These are phyloP conservation scores for Picus viridis DNA, from an alignment of 2,797 vertebrate species.

Conservation along the genomic window DNA sequence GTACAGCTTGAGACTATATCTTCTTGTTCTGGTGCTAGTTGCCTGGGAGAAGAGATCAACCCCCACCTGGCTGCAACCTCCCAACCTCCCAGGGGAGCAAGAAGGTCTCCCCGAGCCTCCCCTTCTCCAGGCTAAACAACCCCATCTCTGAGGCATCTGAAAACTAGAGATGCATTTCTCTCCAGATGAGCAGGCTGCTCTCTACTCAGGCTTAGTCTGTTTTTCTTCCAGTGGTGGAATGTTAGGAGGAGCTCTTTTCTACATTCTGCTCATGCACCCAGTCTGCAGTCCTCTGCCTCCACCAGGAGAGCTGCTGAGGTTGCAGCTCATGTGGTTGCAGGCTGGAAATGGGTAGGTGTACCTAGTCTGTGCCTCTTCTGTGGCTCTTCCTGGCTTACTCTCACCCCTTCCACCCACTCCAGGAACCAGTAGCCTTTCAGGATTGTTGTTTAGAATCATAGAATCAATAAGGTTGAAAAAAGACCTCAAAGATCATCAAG, in stretches of 20 bases:
- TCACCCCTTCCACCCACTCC: background rate
- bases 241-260: background rate
- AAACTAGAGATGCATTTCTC: background rate
- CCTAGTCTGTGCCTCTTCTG: accelerated
- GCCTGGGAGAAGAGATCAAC: no score
- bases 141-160: background rate
- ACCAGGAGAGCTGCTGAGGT: background rate
- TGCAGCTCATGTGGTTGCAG: background rate
- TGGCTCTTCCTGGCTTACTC: background rate
- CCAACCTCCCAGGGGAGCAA: no score
- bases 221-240: background rate
- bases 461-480: no score
- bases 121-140: no score
- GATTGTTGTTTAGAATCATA: background rate
- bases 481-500: no score
- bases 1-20: no score
- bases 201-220: background rate
- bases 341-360: background rate
- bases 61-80: no score
- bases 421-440: background rate
- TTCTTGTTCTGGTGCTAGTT: no score
- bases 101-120: no score
- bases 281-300: background rate
- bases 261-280: background rate
- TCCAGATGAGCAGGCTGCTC: background rate